Evolutionary conservation across 2,888 invertebrate species (phyloP).

Genomic region (Carabus problematicus): DNA sequence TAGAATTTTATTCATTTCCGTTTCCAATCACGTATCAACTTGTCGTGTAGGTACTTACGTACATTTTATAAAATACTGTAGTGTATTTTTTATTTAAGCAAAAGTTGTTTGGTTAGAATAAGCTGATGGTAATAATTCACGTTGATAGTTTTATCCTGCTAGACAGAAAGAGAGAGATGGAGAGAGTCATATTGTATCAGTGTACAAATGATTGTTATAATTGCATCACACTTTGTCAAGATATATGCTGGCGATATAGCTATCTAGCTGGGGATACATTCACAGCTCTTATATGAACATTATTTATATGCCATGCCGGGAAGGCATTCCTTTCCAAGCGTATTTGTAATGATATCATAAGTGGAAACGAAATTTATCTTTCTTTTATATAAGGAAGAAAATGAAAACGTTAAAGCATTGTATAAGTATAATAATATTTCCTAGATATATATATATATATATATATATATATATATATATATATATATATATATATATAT

Average conservation of each 20-base stretch:
- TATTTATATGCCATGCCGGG: constrained; percentile 19
- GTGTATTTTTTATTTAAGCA: no score
- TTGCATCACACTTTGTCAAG: constrained; percentile 49
- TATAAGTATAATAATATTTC: constrained; percentile 1
- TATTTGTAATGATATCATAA: constrained; percentile 27
- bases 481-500: constrained; percentile 5
- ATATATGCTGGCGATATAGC: constrained; percentile 21
- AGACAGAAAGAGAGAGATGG: no score
- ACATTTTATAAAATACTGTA: no score
- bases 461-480: constrained; percentile 18
- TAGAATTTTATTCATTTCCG: no score
- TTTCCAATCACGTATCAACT: no score
- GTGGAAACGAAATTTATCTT: constrained; percentile 32
- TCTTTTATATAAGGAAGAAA: not conserved
- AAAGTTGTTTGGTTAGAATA: no score
- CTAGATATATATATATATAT: constrained; percentile 1
- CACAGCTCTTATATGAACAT: constrained; percentile 6
- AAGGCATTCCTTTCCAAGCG: constrained; percentile 9
- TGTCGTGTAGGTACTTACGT: no score
- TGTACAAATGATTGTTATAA: constrained; percentile 54
- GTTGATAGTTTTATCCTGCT: no score
- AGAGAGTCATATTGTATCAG: not conserved
- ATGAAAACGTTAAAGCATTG: not conserved
- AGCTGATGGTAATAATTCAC: no score
- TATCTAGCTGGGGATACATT: constrained; percentile 22